phyloP scores from a whole-genome alignment of 2,797 vertebrate species.

The Toxotes lorentzi region DNA sequence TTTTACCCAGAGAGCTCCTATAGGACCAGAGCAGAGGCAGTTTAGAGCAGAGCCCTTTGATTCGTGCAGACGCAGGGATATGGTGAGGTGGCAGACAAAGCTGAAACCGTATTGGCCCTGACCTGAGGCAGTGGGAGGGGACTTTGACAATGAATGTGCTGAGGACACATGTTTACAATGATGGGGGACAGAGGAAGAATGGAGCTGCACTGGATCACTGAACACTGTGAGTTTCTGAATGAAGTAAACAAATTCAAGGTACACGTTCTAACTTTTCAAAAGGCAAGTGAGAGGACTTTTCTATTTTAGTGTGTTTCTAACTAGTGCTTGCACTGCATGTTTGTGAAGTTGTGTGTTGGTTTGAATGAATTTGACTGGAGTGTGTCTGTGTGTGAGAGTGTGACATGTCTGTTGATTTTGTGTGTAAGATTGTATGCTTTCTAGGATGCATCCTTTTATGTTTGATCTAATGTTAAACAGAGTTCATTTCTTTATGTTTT shows the following conservation, averaged over 20 bases:
- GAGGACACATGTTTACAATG: slow-evolving; percentile 81
- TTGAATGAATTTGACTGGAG: slow-evolving; percentile 33
- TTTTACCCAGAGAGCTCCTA: slow-evolving; percentile 82
- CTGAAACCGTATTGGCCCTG: slow-evolving; percentile 73
- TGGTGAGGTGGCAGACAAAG: slow-evolving; percentile 58
- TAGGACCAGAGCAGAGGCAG: slow-evolving; percentile 61
- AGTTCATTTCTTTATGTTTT: background rate
- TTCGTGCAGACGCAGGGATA: slow-evolving; percentile 64
- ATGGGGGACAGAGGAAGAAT: slow-evolving; percentile 65
- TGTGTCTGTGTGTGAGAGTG: background rate
- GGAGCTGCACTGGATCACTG: slow-evolving; percentile 48
- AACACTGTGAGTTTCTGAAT: slow-evolving; percentile 62
- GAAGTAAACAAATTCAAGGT: slow-evolving; percentile 11
- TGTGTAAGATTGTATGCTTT: background rate
- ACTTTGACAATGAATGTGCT: slow-evolving; percentile 76
- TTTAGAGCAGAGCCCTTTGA: slow-evolving; percentile 40
- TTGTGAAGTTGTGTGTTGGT: slow-evolving; percentile 23
- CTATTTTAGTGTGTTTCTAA: background rate
- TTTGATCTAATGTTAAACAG: background rate
- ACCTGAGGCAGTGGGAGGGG: slow-evolving; percentile 66
- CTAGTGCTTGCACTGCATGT: background rate
- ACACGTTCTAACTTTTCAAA: background rate
- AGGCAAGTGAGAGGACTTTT: background rate
- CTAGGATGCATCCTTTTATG: background rate
- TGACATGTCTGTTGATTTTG: slow-evolving; percentile 3